These are phyloP conservation scores for Ailurus styani DNA, from an alignment of 2,113 vertebrate genomes.

Conservation along the genomic window DNA sequence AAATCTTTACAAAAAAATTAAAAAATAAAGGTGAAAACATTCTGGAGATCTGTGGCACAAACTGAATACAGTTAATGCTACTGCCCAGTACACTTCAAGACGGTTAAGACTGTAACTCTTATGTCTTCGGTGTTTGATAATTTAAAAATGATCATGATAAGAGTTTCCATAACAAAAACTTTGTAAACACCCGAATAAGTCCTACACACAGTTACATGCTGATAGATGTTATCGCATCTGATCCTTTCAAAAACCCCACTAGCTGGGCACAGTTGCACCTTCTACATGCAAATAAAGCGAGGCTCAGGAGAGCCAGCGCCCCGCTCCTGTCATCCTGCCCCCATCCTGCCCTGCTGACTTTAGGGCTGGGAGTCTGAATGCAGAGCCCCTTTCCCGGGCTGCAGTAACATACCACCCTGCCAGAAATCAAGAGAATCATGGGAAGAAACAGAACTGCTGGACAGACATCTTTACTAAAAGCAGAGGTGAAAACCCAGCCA, in stretches of 20 bases:
- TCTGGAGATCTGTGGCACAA: background rate
- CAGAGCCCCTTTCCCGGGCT: background rate
- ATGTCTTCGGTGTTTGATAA: background rate
- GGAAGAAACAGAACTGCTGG: background rate
- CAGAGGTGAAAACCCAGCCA: background rate
- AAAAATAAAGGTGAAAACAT: background rate
- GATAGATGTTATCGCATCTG: too few relatives aligned
- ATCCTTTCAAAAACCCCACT: background rate
- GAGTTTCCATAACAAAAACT: too few relatives aligned
- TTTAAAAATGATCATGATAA: background rate
- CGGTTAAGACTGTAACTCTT: background rate
- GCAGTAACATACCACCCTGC: too few relatives aligned
- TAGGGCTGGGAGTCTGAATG: background rate
- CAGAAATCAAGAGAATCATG: too few relatives aligned
- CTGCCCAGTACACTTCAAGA: background rate
- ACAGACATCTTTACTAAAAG: background rate
- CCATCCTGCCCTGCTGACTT: rapidly evolving
- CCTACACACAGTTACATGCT: rapidly evolving
- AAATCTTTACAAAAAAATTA: background rate
- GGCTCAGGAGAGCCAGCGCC: too few relatives aligned
- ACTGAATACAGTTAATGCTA: background rate
- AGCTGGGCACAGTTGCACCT: background rate
- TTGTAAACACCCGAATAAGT: background rate
- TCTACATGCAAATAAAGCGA: background rate
- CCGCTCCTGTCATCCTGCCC: too few relatives aligned